These are phyloP conservation scores for Belgica antarctica DNA, from an alignment of 2,888 invertebrate species.

Conservation along the genomic window DNA sequence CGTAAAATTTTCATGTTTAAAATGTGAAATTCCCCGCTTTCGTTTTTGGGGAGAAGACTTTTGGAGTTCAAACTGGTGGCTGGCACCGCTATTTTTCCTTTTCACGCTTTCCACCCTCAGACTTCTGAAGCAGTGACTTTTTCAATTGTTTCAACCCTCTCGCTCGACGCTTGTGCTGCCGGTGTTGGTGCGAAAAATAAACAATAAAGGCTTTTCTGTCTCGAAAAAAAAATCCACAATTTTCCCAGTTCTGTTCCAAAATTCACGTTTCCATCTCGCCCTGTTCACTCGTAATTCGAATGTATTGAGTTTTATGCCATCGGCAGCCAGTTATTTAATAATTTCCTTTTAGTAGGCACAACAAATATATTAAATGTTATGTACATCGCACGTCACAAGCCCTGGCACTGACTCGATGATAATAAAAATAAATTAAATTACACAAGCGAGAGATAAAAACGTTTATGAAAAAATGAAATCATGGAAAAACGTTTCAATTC, in stretches of 20 bases:
- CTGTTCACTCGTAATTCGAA: not conserved
- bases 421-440: constrained; percentile 15
- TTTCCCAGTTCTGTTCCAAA: constrained; percentile 4
- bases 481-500: not conserved
- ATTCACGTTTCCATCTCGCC: not conserved
- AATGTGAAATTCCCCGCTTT: not conserved
- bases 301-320: not conserved
- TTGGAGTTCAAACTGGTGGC: constrained; percentile 28
- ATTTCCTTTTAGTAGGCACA: not conserved
- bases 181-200: constrained; percentile 28
- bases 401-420: constrained; percentile 4
- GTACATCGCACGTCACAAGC: not conserved
- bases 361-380: constrained; percentile 17
- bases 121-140: not conserved
- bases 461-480: no score
- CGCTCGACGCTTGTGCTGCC: not conserved
- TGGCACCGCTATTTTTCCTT: constrained; percentile 27
- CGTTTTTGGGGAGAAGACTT: not conserved
- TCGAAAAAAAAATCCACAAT: no score
- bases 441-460: not conserved
- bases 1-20: constrained; percentile 15
- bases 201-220: constrained; percentile 25
- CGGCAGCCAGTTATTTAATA: constrained; percentile 12
- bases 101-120: no score
- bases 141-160: constrained; percentile 19